These are phyloP conservation scores for Macrophya alboannulata DNA, from an alignment of 2,888 invertebrate species.

Conservation along the genomic window DNA sequence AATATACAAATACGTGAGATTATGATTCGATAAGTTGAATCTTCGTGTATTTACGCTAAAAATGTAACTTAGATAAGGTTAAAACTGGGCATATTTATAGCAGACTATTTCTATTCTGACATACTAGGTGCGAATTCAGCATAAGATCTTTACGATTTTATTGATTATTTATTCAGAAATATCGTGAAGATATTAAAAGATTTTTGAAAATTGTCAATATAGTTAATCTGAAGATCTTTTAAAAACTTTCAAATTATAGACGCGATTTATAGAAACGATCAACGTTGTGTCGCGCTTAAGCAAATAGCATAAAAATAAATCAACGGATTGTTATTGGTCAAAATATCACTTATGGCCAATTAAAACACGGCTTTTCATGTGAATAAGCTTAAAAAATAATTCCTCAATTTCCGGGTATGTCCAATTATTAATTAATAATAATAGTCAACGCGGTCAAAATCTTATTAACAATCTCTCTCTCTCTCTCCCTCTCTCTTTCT, in stretches of 20 bases:
- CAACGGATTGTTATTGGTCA: constrained; percentile 29
- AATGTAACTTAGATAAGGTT: not conserved
- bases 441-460: not conserved
- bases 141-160: not conserved
- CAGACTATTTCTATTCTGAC: not conserved
- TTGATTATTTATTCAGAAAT: not conserved
- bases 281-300: constrained; percentile 19
- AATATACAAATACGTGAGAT: not conserved
- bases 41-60: not conserved
- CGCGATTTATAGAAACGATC: constrained; percentile 12
- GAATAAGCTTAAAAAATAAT: constrained; percentile 35
- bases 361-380: constrained; percentile 18
- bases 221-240: not conserved
- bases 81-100: not conserved
- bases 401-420: constrained; percentile 35
- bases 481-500: not conserved
- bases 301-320: not conserved
- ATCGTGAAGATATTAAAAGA: not conserved
- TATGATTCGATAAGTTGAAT: not conserved
- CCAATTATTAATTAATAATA: not conserved
- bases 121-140: not conserved
- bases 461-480: constrained; percentile 19
- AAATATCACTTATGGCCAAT: not conserved
- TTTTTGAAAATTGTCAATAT: not conserved
- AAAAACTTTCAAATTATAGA: not conserved